Evolutionary conservation across 1,140 invertebrate genomes (phyloP), one percentile per base, ranked within the genome.

Genomic region (Aphelinus certus): DNA sequence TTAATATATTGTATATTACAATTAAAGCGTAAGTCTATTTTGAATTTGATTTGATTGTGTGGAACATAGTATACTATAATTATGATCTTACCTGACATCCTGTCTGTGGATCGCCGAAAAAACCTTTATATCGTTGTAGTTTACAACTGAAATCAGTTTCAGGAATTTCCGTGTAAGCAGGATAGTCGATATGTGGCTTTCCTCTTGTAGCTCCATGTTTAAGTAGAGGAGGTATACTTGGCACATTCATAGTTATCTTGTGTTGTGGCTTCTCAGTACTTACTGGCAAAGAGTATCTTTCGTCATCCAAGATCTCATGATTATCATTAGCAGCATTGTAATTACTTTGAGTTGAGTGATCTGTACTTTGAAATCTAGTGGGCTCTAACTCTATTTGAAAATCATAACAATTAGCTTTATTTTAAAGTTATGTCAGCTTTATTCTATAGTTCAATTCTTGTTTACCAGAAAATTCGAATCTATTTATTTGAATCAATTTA

Each of bases 71-170:
- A 66, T 48, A 74, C 26, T 3, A 56, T 75, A 57, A 61, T 43
- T 48, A 66, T 57, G 45, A 49, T 70, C 79, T 86, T 83, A 94
- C 93, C 89, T 96, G 95, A 83, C 95, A 96, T 76, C 92, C 90
- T 0, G 95, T 95, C 73, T 94, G 92, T 1, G 95, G 93, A 87
- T 97, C 95, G 5, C 94, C 95, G 80, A 96, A 97, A 85, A 97
- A 96, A 62, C 95, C 95, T 80, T 96, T 96, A 83, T 96, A 96
- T 6, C 95, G 88, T 83, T 96, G 95, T 53, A 93, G 91, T 68
- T 94, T 94, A 84, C 95, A 96, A 83, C 92, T 91, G 83, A 97
- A 97, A 76, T 87, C 90, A 0, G 95, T 96, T 75, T 90, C 86
- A 0, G 95, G 95, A 68, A 96, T 95, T 45, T 87, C 88, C 2